phyloP scores from a whole-genome alignment of 1,140 invertebrate species.

The Drosophila elegans region DNA sequence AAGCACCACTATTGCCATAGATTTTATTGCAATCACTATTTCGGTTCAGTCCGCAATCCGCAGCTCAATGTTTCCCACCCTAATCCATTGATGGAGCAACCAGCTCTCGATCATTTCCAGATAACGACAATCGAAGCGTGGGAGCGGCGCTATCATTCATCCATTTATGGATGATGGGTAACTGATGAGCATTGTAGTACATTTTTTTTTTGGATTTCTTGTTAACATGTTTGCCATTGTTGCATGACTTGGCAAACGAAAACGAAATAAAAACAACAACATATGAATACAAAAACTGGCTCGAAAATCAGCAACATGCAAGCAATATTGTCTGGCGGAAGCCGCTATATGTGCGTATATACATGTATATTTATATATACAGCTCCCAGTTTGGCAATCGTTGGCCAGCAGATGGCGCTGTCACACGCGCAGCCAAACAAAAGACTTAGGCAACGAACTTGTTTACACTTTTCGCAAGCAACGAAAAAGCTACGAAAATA shows the following conservation, averaged over 20 bases:
- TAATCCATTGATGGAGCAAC: slow-evolving; percentile 16
- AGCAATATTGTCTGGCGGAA: slow-evolving; percentile 15
- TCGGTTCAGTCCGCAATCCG: background rate
- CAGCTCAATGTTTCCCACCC: background rate
- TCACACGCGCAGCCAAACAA: slow-evolving; percentile 64
- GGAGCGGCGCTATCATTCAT: slow-evolving; percentile 18
- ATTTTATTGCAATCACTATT: background rate
- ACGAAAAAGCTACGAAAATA: slow-evolving; percentile 19
- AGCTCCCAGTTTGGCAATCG: slow-evolving; percentile 52
- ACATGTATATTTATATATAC: background rate
- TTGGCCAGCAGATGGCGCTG: slow-evolving; percentile 69
- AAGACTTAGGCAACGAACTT: slow-evolving; percentile 82
- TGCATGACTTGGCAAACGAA: slow-evolving; percentile 17
- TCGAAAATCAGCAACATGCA: slow-evolving; percentile 17
- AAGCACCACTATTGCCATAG: background rate
- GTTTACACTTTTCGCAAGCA: slow-evolving; percentile 78
- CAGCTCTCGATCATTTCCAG: slow-evolving; percentile 1
- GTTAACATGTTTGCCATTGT: slow-evolving; percentile 11
- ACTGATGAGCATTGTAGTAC: slow-evolving; percentile 14
- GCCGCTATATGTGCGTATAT: slow-evolving; percentile 2
- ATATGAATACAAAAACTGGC: background rate
- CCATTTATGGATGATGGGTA: slow-evolving; percentile 17
- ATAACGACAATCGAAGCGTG: slow-evolving; percentile 18
- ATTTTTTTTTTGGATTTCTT: background rate
- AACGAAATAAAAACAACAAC: background rate